Evolutionary conservation across 2,888 invertebrate species (phyloP), one percentile per base, ranked within the genome.

Genomic region (Archips crataeganus): DNA sequence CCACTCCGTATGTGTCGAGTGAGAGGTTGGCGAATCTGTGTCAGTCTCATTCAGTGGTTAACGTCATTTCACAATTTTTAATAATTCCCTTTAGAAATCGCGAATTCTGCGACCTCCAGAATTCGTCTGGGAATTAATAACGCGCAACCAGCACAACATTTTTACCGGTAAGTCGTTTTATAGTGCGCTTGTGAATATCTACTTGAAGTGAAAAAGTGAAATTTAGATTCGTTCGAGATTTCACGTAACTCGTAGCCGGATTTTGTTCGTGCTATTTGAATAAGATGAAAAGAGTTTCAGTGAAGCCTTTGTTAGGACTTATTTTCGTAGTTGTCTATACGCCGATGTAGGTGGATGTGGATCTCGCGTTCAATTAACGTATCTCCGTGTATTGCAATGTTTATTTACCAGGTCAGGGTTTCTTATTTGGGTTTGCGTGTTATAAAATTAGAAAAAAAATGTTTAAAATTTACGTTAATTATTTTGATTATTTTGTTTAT

Each of bases 1-100:
- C 80, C 84, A 81, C 77, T 79, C 83, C 81, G 81, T 90, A 90
- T 87, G 93, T 92, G 91, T 87, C 83, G 84, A 84, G 84, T 82
- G 63, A 57, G 11, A 75, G 77, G 75, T 54, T 49, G 71, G 51
- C 0, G 68, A 59, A 72, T 86, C 85, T 88, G 87, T 88, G 87
- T 87, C 82, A 84, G 83, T 81, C 84, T 80, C 81, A 11, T 23
- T 36, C 11, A 65, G 57, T 32, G 73, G 76, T 67, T 70, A 76
- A 72, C 81, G 81, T 83, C 66, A 82, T 84, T 87, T 85, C 80
- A 82, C 81, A 84, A 82, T 82, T 84, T 78, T 79, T 81, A 77
- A 79, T 78, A 79, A 77, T 80, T 81, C 79, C 61, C 70, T 78
- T 80, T 80, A 78, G 80, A 78, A 75, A 79, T 76, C 78, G 76